These are phyloP conservation scores for Phrynocephalus vlangalii DNA, from an alignment of 2,797 vertebrate species.

Conservation along the genomic window DNA sequence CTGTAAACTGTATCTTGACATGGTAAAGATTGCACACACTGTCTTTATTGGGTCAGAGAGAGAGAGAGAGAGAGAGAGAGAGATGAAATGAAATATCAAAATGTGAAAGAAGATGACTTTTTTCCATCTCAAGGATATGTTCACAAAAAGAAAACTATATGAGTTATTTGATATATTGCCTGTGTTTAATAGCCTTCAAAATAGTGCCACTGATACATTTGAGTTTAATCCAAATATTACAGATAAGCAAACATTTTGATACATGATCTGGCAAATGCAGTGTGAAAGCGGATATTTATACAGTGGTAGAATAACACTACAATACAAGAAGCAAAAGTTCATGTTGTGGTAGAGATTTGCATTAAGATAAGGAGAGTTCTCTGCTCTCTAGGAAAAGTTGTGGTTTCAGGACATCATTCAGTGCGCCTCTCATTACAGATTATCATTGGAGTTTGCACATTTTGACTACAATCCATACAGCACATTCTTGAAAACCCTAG, in stretches of 20 bases:
- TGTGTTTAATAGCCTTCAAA: background rate
- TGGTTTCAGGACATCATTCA: slow-evolving; percentile 16
- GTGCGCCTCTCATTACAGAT: background rate
- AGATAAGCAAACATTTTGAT: slow-evolving; percentile 45
- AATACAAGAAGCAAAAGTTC: slow-evolving; percentile 49
- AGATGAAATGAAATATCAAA: background rate
- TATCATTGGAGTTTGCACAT: background rate
- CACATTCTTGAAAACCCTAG: background rate
- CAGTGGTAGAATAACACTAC: slow-evolving; percentile 27
- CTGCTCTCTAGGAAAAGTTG: slow-evolving; percentile 10
- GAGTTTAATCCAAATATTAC: slow-evolving; percentile 41
- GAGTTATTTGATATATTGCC: background rate
- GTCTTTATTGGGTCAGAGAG: background rate
- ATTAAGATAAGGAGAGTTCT: slow-evolving; percentile 31
- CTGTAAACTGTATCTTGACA: background rate
- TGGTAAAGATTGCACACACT: background rate
- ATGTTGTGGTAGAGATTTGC: slow-evolving; percentile 44
- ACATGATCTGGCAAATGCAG: slow-evolving; percentile 49
- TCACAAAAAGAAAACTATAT: background rate
- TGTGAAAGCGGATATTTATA: slow-evolving; percentile 65
- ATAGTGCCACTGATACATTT: background rate
- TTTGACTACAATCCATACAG: background rate
- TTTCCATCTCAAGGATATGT: background rate
- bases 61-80: background rate
- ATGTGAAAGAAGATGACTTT: background rate